phyloP scores from a whole-genome alignment of 2,888 invertebrate genomes.

The Orthosia gothica region DNA sequence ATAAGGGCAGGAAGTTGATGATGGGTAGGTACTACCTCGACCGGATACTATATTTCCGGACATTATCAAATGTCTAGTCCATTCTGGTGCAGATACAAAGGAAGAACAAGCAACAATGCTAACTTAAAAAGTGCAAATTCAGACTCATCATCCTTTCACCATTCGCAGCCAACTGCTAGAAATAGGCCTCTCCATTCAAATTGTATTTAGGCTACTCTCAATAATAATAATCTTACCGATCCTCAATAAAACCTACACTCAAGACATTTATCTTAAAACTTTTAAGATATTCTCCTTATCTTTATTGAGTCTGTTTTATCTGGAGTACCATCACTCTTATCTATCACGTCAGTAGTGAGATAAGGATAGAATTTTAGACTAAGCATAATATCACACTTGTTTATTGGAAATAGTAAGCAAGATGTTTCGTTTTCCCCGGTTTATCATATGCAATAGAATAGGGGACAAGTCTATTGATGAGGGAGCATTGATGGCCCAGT shows the following conservation, averaged over 20 bases:
- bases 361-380: slow-evolving; percentile 31
- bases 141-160: no score
- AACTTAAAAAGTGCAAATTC: no score
- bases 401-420: not conserved
- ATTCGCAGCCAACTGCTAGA: not conserved
- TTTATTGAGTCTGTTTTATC: slow-evolving; percentile 46
- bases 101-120: no score
- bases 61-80: not conserved
- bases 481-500: no score
- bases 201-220: not conserved
- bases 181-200: not conserved
- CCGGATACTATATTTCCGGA: no score
- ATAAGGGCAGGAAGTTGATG: no score
- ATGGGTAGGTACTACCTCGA: no score
- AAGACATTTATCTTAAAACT: slow-evolving; percentile 39
- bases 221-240: slow-evolving; percentile 15
- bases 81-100: not conserved
- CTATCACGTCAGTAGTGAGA: slow-evolving; percentile 21
- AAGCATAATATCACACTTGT: not conserved
- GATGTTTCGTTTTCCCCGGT: not conserved
- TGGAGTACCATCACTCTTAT: slow-evolving; percentile 41
- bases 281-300: slow-evolving; percentile 33
- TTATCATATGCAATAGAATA: no score
- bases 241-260: slow-evolving; percentile 9
- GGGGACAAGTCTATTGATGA: no score